phyloP scores from a whole-genome alignment of 1,140 invertebrate genomes.

The Coelopa frigida region DNA sequence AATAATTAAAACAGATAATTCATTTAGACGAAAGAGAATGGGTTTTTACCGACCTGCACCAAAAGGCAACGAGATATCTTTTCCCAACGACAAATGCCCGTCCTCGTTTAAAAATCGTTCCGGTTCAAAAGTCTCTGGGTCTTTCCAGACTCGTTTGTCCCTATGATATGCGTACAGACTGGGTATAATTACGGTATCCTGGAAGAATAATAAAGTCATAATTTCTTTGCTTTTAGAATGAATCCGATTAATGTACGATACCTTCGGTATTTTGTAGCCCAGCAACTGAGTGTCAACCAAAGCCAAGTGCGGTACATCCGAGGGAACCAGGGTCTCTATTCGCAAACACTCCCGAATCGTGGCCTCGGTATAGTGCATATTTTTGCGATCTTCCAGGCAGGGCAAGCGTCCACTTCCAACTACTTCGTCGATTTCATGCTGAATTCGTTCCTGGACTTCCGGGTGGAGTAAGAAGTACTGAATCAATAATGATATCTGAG shows the following conservation, averaged over 20 bases:
- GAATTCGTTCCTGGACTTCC: conserved; percentile 55
- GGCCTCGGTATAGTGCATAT: conserved; percentile 53
- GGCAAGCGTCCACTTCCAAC: conserved; percentile 56
- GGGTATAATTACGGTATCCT: conserved; percentile 44
- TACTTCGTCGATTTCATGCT: conserved; percentile 62
- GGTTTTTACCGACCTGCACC: conserved; percentile 51
- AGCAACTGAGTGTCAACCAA: conserved; percentile 40
- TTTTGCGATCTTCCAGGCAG: conserved; percentile 54
- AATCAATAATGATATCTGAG: conserved; percentile 49
- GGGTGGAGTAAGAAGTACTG: conserved; percentile 58
- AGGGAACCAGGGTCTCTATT: conserved; percentile 50
- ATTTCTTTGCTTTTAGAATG: not conserved
- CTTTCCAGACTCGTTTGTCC: conserved; percentile 55
- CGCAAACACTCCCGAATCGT: conserved; percentile 53
- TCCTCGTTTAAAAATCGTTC: conserved; percentile 49
- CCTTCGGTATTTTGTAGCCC: conserved; percentile 51
- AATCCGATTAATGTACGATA: conserved; percentile 20
- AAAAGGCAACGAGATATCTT: conserved; percentile 50
- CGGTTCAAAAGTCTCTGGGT: conserved; percentile 64
- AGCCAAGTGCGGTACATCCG: conserved; percentile 49
- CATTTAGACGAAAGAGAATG: no score
- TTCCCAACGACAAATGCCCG: conserved; percentile 29
- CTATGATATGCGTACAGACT: conserved; percentile 51
- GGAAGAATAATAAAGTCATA: conserved; percentile 5
- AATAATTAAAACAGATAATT: conserved; percentile 17